A percentile compares a stretch with the other conserved stretches of the same genome.
Conservation (phyloP, 2,797 vertebrate species). For the Pangasius sanitwongsei region DNA sequence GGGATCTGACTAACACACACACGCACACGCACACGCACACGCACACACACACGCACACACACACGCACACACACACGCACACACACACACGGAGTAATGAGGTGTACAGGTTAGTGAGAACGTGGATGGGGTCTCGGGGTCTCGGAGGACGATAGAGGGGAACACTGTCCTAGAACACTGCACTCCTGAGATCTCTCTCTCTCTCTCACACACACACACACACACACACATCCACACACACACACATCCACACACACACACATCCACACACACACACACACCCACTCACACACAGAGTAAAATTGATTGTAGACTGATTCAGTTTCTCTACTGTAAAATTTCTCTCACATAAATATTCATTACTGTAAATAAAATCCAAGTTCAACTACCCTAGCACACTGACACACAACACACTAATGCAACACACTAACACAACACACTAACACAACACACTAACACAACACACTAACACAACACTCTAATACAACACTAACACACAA, state of each 20-base stretch:
- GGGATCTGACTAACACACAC: not conserved
- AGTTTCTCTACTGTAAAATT: not conserved
- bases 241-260: no score
- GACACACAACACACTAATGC: not conserved
- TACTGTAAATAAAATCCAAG: not conserved
- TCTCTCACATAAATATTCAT: not conserved
- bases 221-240: conserved; percentile 50
- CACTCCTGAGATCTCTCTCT: conserved; percentile 56
- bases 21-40: no score
- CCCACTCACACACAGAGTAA: no score
- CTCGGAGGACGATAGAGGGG: not conserved
- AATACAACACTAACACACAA: no score
- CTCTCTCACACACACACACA: conserved; percentile 64
- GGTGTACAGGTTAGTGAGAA: not conserved
- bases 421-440: no score
- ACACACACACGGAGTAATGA: not conserved
- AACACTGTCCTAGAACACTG: conserved; percentile 53
- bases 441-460: no score
- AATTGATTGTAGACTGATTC: not conserved
- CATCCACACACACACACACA: no score
- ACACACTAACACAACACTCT: no score
- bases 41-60: not conserved
- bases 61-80: conserved; percentile 14
- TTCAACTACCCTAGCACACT: not conserved
- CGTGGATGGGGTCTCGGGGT: not conserved